phyloP scores from a whole-genome alignment of 2,113 vertebrate species.

The Lota lota region DNA sequence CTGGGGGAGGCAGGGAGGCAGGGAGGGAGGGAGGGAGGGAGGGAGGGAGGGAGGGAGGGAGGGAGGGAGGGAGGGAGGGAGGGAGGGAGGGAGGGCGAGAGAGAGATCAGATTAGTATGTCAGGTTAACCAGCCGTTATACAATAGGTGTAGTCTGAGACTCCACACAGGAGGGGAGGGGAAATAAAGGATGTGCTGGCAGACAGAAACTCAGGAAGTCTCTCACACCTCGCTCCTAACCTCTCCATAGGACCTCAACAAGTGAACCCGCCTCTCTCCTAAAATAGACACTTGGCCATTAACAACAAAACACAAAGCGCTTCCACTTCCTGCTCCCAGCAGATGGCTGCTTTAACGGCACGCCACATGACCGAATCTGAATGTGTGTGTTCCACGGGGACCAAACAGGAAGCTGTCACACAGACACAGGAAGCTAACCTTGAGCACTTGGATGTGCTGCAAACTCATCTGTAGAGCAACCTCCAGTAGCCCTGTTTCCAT shows the following conservation, averaged over 20 bases:
- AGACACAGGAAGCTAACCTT: slow-evolving; percentile 48
- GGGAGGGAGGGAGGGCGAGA: no score
- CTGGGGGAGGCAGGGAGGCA: slow-evolving; percentile 54
- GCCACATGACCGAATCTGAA: slow-evolving; percentile 20
- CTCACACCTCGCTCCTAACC: slow-evolving; percentile 34
- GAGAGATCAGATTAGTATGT: slow-evolving; percentile 11
- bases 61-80: no score
- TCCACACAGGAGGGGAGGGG: neutral
- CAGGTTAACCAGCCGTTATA: neutral
- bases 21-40: neutral
- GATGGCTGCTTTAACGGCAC: slow-evolving; percentile 51
- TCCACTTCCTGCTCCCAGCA: slow-evolving; percentile 65
- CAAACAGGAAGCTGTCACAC: slow-evolving; percentile 61
- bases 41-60: no score
- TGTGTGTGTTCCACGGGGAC: slow-evolving; percentile 26
- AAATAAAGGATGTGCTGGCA: slow-evolving; percentile 23
- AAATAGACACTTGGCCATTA: slow-evolving; percentile 55
- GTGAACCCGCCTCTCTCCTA: slow-evolving; percentile 44
- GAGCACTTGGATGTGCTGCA: slow-evolving; percentile 12
- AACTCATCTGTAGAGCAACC: slow-evolving; percentile 41
- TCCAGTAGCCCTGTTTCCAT: neutral
- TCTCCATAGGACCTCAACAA: slow-evolving; percentile 34
- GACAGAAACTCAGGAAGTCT: slow-evolving; percentile 39
- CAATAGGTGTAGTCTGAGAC: slow-evolving; percentile 7
- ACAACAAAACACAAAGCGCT: slow-evolving; percentile 47